Conservation (phyloP, 2,797 vertebrate species). For the Uromys caudimaculatus region DNA sequence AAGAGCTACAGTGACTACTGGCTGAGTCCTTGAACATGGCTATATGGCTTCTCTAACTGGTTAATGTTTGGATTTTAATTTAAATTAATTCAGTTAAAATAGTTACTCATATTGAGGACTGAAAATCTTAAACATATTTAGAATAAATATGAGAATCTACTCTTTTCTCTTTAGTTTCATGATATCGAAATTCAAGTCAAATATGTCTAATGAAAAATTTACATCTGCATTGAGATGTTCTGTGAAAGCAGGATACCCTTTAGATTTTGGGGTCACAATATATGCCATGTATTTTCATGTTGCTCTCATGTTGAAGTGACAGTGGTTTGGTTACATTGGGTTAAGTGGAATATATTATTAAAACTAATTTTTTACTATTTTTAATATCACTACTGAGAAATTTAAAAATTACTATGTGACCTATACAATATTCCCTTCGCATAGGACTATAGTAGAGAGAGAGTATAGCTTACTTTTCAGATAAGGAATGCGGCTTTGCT, state of each 20-base stretch:
- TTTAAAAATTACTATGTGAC: not conserved
- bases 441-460: not conserved
- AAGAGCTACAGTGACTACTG: not conserved
- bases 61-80: not conserved
- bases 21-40: not conserved
- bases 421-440: not conserved
- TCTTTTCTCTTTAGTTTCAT: not conserved
- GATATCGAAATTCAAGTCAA: constrained; percentile 21
- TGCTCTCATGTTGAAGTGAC: constrained; percentile 1
- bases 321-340: not conserved
- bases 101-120: not conserved
- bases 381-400: constrained; percentile 10
- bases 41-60: not conserved
- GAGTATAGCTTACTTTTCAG: not conserved
- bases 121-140: not conserved
- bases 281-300: not conserved
- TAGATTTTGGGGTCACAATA: not conserved
- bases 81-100: constrained; percentile 50
- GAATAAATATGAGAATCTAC: not conserved
- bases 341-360: constrained; percentile 4
- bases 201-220: constrained; percentile 1
- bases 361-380: constrained; percentile 44
- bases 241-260: not conserved
- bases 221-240: not conserved
- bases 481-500: not conserved